phyloP scores from a whole-genome alignment of 2,797 vertebrate genomes.

The Podarcis siculus region DNA sequence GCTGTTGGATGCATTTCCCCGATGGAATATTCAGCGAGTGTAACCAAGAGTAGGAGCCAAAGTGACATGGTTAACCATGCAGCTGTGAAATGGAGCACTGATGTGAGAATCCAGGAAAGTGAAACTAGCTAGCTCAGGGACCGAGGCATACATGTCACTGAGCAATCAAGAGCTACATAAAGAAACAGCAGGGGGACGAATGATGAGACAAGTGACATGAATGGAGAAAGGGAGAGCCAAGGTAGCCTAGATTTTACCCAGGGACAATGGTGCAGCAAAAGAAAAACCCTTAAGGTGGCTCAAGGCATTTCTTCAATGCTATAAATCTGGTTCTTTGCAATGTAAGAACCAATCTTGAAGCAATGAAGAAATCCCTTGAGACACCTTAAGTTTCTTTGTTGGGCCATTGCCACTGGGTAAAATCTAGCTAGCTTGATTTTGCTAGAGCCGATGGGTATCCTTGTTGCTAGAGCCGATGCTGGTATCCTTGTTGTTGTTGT shows the following conservation, averaged over 20 bases:
- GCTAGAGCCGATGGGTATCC: background rate
- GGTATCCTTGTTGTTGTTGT: background rate
- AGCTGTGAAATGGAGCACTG: constrained; percentile 6
- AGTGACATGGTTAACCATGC: constrained; percentile 2
- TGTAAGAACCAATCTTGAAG: no score
- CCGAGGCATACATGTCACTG: background rate
- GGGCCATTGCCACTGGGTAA: no score
- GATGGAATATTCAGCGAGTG: background rate
- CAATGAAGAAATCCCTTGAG: no score
- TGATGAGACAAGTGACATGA: background rate
- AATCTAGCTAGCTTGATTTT: background rate
- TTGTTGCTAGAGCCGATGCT: no score
- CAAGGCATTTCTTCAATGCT: background rate
- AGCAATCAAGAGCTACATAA: background rate
- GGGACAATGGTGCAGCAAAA: background rate
- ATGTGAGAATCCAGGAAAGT: constrained; percentile 12
- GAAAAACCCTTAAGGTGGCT: background rate
- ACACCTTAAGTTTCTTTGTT: no score
- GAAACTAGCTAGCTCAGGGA: constrained; percentile 13
- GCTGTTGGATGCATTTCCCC: background rate
- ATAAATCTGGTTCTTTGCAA: background rate
- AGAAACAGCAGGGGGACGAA: background rate
- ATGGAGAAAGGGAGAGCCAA: background rate
- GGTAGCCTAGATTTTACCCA: background rate
- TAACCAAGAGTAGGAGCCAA: constrained; percentile 3